phyloP scores from a whole-genome alignment of 2,113 vertebrate genomes.

The Guaruba guarouba region DNA sequence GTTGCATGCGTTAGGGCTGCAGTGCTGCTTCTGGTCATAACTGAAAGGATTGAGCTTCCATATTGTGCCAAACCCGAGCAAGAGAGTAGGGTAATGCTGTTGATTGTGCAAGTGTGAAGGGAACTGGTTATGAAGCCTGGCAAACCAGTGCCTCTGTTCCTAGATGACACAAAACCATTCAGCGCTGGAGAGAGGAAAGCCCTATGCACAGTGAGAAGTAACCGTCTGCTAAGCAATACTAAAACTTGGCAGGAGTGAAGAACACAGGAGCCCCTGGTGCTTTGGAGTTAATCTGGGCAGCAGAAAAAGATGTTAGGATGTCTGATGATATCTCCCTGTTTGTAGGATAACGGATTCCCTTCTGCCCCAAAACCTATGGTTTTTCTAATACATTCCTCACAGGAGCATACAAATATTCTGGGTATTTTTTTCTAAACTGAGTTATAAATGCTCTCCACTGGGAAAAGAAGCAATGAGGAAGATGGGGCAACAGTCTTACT shows the following conservation, averaged over 20 bases:
- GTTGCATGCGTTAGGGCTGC: rapidly evolving
- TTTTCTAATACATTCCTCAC: not conserved
- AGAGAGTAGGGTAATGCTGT: rapidly evolving
- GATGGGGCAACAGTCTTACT: rapidly evolving
- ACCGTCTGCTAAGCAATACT: not conserved
- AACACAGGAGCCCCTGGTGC: not conserved
- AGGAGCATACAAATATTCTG: not conserved
- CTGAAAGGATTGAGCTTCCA: not conserved
- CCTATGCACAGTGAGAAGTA: not conserved
- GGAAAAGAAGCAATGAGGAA: not conserved
- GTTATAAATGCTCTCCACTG: not conserved
- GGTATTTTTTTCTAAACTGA: not conserved
- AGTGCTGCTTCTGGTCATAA: rapidly evolving
- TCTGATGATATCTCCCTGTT: not conserved
- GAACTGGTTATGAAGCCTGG: not conserved
- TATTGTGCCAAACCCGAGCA: not conserved
- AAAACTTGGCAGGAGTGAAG: not conserved
- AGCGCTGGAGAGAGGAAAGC: not conserved
- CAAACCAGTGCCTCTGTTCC: not conserved
- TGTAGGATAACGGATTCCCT: not conserved
- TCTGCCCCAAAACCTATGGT: not conserved
- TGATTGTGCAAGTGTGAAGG: not conserved
- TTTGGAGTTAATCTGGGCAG: rapidly evolving
- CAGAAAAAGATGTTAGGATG: not conserved
- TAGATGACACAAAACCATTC: not conserved